These are phyloP conservation scores for Synchiropus splendidus DNA, from an alignment of 2,113 vertebrate genomes.

Conservation along the genomic window DNA sequence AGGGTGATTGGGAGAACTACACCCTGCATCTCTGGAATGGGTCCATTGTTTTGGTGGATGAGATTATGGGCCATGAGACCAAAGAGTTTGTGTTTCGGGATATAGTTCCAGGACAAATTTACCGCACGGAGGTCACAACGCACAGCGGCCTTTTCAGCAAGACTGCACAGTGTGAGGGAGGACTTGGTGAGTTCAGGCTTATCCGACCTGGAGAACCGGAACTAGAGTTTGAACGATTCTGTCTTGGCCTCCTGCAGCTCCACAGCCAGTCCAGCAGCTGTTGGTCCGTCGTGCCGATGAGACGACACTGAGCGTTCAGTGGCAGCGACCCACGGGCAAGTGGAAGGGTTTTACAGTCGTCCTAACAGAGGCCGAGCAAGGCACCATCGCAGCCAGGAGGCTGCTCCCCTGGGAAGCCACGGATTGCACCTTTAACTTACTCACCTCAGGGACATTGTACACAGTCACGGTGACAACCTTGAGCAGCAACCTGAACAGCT, in stretches of 20 bases:
- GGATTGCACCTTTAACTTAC: constrained; percentile 74
- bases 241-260: constrained; percentile 58
- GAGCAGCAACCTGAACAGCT: constrained; percentile 77
- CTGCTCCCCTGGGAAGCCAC: constrained; percentile 67
- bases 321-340: constrained; percentile 71
- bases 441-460: constrained; percentile 77
- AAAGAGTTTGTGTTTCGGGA: constrained; percentile 36
- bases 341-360: constrained; percentile 79
- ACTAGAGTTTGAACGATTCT: not conserved
- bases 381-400: constrained; percentile 58
- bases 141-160: constrained; percentile 72
- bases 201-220: not conserved
- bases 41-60: constrained; percentile 62
- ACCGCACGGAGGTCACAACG: constrained; percentile 68
- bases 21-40: constrained; percentile 67
- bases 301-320: constrained; percentile 70
- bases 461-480: constrained; percentile 70
- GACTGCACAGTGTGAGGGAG: constrained; percentile 58
- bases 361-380: constrained; percentile 53
- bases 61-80: constrained; percentile 46
- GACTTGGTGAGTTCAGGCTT: constrained; percentile 65
- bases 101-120: constrained; percentile 76
- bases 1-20: constrained; percentile 83
- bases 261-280: constrained; percentile 74
- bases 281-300: constrained; percentile 74